Percentiles rank a stretch among this genome's conserved stretches.
These are phyloP conservation scores for Lutraria rhynchaena DNA, from an alignment of 1,140 invertebrate species.

Conservation along the genomic window DNA sequence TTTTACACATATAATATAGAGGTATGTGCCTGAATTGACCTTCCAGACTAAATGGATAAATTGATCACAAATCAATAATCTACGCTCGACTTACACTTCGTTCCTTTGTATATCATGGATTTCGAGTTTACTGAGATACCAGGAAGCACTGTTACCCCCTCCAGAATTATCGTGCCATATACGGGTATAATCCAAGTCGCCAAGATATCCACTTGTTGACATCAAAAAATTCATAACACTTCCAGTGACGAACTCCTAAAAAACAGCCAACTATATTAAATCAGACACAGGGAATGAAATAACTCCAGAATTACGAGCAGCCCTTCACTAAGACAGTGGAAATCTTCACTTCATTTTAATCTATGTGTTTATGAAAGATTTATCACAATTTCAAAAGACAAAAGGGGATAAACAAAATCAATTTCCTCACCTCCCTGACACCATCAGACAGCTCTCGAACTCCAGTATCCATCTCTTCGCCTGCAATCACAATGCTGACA, in stretches of 20 bases:
- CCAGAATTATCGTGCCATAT: slow-evolving; percentile 85
- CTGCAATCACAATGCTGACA: slow-evolving; percentile 74
- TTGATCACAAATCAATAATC: no score
- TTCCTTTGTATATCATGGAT: slow-evolving; percentile 83
- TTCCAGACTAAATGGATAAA: no score
- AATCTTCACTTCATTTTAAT: not conserved
- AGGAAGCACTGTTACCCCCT: slow-evolving; percentile 80
- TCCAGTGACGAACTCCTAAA: slow-evolving; percentile 57
- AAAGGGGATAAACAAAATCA: not conserved
- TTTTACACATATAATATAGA: no score
- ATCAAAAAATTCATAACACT: slow-evolving; percentile 76
- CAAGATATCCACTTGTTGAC: slow-evolving; percentile 81
- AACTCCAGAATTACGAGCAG: not conserved
- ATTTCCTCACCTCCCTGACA: slow-evolving; percentile 34
- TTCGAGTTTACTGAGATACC: slow-evolving; percentile 83
- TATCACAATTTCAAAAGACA: not conserved
- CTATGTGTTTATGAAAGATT: not conserved
- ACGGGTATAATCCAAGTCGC: slow-evolving; percentile 82
- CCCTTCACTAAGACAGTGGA: not conserved
- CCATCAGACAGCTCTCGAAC: slow-evolving; percentile 74
- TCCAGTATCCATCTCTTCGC: slow-evolving; percentile 75
- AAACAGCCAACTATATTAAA: no score
- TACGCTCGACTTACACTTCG: slow-evolving; percentile 72
- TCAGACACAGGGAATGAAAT: no score
- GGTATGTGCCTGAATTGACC: no score